Evolutionary conservation across 2,113 vertebrate genomes (phyloP), one percentile per base, ranked within the genome.

Genomic region (Etia nguti): DNA sequence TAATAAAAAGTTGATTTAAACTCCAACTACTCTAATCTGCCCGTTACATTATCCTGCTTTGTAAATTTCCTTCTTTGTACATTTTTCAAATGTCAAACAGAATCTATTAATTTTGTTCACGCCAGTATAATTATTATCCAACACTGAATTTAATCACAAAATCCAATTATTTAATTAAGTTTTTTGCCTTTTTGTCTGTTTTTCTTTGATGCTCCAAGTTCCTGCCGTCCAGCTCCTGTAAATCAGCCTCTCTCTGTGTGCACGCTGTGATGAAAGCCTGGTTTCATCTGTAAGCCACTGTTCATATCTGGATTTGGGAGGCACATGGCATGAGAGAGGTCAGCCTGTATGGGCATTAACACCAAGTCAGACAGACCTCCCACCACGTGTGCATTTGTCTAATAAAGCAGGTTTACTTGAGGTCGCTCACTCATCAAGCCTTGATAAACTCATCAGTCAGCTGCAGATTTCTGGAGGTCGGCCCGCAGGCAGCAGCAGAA

Each of bases 311-410:
- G 88, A 80, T 92, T 90, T 90, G 73, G 65, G 85, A 87, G 82
- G 83, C 90, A 84, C 89, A 90, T 91, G 90, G 90, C 93, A 83
- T 90, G 92, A 85, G 92, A 92, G 90, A 94, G 93, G 91, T 92
- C 93, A 92, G 50, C 59, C 3, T 87, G 43, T 82, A 43, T 26
- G 80, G 80, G 88, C 87, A 89, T 89, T 88, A 93, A 89, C 89
- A 80, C 81, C 59, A 10, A 68, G 86, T 85, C 82, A 90, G 80
- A 83, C 82, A 6, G 92, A 95, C 93, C 92, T 91, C 93, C 90
- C 93, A 92, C 87, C 83, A 56, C 6, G 83, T 1, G 2, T 10
- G 12, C 73, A 4, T 85, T 87, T 80, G 80, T 88, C 83, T 90
- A 50, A 91, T 84, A 52, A 86, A 85, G 84, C 79, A 82, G 81